phyloP scores from a whole-genome alignment of 1,140 invertebrate species.

The Neodiprion fabricii region DNA sequence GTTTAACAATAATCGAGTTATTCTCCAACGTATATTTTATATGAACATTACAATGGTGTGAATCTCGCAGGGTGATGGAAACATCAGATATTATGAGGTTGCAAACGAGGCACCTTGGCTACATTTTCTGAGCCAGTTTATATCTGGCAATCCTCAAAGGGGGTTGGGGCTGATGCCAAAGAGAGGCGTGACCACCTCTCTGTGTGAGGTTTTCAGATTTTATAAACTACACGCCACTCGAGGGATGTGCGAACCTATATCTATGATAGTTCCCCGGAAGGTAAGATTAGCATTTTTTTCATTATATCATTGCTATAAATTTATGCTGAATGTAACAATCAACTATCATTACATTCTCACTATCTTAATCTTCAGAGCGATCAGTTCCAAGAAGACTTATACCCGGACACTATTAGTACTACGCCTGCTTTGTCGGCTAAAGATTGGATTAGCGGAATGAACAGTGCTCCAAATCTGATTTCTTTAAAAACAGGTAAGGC shows the following conservation, averaged over 20 bases:
- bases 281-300: conserved; percentile 52
- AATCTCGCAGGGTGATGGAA: conserved; percentile 81
- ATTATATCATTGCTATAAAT: neutral
- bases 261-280: conserved; percentile 93
- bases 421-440: conserved; percentile 83
- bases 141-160: conserved; percentile 88
- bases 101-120: conserved; percentile 84
- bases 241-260: conserved; percentile 87
- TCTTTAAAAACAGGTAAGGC: conserved; percentile 79
- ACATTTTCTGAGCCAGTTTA: conserved; percentile 90
- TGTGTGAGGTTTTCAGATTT: conserved; percentile 90
- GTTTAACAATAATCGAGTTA: no score
- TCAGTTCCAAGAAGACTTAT: conserved; percentile 88
- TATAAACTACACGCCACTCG: conserved; percentile 91
- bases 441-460: conserved; percentile 88
- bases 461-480: conserved; percentile 81
- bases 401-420: conserved; percentile 87
- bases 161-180: conserved; percentile 94
- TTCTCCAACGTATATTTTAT: neutral
- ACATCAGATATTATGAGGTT: conserved; percentile 94
- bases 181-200: conserved; percentile 80
- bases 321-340: neutral
- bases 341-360: conserved; percentile 16
- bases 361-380: conserved; percentile 65
- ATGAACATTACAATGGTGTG: neutral